Conservation (phyloP, 2,888 invertebrate genomes). For the Ichneumoninae sp. region DNA sequence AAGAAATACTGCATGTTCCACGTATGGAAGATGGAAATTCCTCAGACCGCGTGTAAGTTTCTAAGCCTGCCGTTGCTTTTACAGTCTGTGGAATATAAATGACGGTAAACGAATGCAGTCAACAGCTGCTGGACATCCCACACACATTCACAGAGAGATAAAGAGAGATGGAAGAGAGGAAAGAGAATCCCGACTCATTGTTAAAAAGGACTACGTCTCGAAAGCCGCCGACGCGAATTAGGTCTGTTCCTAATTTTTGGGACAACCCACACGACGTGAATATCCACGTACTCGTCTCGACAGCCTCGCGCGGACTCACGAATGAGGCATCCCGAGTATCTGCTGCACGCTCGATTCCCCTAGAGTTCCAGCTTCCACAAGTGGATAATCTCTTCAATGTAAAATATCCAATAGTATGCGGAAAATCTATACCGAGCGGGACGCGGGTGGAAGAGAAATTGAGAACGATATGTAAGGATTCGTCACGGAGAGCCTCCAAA, state of each 20-base stretch:
- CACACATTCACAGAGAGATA: neutral
- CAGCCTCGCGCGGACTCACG: constrained; percentile 35
- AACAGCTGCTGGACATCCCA: constrained; percentile 20
- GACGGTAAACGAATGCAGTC: constrained; percentile 40
- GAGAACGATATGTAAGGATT: constrained; percentile 29
- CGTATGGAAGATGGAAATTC: neutral
- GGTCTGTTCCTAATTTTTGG: constrained; percentile 59
- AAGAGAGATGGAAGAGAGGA: neutral
- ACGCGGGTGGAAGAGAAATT: constrained; percentile 43
- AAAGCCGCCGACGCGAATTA: constrained; percentile 58
- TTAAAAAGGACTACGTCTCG: constrained; percentile 58
- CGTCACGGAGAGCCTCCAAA: constrained; percentile 38
- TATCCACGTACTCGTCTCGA: constrained; percentile 28
- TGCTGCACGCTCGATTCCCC: constrained; percentile 45
- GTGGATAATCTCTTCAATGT: constrained; percentile 1
- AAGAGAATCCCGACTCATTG: constrained; percentile 28
- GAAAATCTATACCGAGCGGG: constrained; percentile 41
- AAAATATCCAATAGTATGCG: constrained; percentile 23
- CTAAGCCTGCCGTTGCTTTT: neutral
- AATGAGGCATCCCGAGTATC: constrained; percentile 41
- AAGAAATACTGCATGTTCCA: too few species aligned
- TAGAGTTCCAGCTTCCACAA: constrained; percentile 42
- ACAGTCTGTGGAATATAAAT: constrained; percentile 37
- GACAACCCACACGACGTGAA: constrained; percentile 53
- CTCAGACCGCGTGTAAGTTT: neutral